Base-by-base conservation (phyloP, 2,888 invertebrate species). In the Chalcis sispes region DNA sequence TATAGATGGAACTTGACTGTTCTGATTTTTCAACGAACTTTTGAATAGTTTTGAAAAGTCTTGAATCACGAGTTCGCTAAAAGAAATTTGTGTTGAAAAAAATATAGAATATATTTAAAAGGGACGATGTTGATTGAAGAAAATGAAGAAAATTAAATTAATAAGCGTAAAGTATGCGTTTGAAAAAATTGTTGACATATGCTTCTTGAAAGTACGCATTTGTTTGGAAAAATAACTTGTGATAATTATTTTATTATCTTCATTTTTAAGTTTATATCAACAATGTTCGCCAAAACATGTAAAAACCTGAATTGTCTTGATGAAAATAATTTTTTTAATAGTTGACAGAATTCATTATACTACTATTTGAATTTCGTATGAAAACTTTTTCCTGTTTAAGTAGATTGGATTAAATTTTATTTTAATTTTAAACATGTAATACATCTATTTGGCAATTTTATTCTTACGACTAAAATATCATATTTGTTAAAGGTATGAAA, bases 11-110 rank as follows among this genome's bases (percentile, higher is more conserved):
- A 76, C 61, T 62, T 42, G 58, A 59, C 40, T 67, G 66, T 65
- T 75, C 59, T 52, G 32, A 58, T 66, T 61, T 67, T 67, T 73
- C 61, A 64, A 40, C 59, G 8, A 69, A 69, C 72, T 77, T 72
- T 76, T 50, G 67, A 27, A 59, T 71, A 18, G 23, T 65, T 59
- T 29, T 50, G 48, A n/a, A 58, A 69, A 72, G 69, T 76, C 52
- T 61, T 72, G 66, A 62, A 61, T 69, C 56, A 62, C 62, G 58
- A 72, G 62, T 76, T 72, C 52, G 25, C 59, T 72, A 23, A 15
- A 36, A n/a, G n/a, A 15, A 18, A 52, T 48, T 65, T 72, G 71
- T 32, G 29, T 58, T 62, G 20, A 67, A 72, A 32, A 71, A 18
- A 54, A 75, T 27, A 54, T 52, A 70, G 32, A 65, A 27, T 65